Conservation (phyloP, 2,113 vertebrate species). For the Andinoacara biseriatus region DNA sequence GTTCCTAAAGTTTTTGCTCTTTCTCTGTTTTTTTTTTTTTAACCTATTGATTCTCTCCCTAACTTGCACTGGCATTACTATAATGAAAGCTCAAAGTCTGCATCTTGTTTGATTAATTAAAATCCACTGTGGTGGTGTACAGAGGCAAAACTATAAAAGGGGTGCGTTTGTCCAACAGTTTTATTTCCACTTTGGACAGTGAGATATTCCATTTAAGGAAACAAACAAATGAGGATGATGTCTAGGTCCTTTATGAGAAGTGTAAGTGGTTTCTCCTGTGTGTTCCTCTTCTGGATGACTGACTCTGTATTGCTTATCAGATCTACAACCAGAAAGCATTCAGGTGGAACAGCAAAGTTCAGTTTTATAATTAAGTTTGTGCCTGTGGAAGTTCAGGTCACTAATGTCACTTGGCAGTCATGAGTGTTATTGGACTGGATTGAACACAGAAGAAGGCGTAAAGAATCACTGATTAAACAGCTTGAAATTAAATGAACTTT, state of each 20-base stretch:
- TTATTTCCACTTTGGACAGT: too few relatives aligned
- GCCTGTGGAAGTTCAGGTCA: not conserved
- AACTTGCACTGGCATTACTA: not conserved
- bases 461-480: not conserved
- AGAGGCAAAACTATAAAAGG: not conserved
- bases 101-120: not conserved
- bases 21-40: too few relatives aligned
- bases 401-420: constrained; percentile 1
- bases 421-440: not conserved
- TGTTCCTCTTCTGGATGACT: constrained; percentile 42
- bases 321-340: constrained; percentile 25
- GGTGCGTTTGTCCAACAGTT: not conserved
- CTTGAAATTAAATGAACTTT: constrained; percentile 7
- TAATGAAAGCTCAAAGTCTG: not conserved
- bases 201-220: too few relatives aligned
- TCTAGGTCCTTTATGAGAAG: constrained; percentile 17
- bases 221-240: not conserved
- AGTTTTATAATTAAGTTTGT: constrained; percentile 10
- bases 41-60: too few relatives aligned
- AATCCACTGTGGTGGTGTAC: not conserved
- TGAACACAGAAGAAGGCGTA: constrained; percentile 1
- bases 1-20: not conserved
- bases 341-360: constrained; percentile 17
- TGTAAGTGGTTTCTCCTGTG: constrained; percentile 14
- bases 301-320: constrained; percentile 44